Percentiles rank a stretch among this genome's conserved stretches.
phyloP scores from a whole-genome alignment of 2,113 vertebrate species.

The Tauraco erythrolophus region DNA sequence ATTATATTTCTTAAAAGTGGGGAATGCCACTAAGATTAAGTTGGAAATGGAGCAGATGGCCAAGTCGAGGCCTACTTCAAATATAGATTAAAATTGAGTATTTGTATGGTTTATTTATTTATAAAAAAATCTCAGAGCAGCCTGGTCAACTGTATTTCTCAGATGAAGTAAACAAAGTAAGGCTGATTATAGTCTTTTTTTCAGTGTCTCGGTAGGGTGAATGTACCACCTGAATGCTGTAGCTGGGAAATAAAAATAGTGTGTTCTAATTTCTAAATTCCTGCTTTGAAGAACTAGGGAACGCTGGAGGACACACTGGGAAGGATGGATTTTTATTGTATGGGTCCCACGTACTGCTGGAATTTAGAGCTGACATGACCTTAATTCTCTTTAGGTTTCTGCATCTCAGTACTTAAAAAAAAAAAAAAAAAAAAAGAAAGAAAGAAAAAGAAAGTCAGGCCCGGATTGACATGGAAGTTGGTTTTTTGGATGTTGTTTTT shows the following conservation, averaged over 20 bases:
- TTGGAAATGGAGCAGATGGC: not conserved
- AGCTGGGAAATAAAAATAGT: not conserved
- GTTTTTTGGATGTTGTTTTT: not conserved
- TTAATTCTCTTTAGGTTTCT: not conserved
- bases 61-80: not conserved
- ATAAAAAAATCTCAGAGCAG: not conserved
- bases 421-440: no score
- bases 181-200: not conserved
- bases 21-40: not conserved
- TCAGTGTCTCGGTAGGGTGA: not conserved
- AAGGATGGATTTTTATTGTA: not conserved
- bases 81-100: not conserved
- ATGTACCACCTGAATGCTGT: not conserved
- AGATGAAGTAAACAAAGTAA: not conserved
- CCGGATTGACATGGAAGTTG: not conserved
- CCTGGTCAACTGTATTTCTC: not conserved
- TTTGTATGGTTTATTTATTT: not conserved
- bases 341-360: not conserved
- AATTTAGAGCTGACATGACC: not conserved
- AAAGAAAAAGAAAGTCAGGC: not conserved
- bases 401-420: not conserved
- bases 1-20: not conserved
- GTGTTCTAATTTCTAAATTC: not conserved
- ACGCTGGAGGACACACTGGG: not conserved
- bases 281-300: not conserved